Percentiles rank a stretch among this genome's conserved stretches.
phyloP scores from a whole-genome alignment of 2,888 invertebrate species.

The Eremobia ochroleuca region DNA sequence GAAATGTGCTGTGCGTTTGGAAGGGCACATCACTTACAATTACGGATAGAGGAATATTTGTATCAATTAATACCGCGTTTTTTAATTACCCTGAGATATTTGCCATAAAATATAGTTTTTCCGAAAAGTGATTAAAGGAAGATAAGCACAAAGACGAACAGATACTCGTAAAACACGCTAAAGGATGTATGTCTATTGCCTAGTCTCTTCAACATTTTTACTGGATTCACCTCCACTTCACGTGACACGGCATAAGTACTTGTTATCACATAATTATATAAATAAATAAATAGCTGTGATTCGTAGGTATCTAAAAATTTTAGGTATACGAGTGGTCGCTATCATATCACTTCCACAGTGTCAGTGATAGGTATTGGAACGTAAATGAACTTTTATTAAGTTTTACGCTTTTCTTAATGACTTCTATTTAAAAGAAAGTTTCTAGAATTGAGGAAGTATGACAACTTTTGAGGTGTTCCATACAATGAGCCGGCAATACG shows the following conservation, averaged over 20 bases:
- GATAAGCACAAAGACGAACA: background rate
- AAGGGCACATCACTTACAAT: background rate
- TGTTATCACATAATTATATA: background rate
- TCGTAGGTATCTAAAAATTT: background rate
- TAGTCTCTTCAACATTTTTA: background rate
- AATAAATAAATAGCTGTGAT: background rate
- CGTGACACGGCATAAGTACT: background rate
- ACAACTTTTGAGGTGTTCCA: conserved; percentile 39
- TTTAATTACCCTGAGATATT: background rate
- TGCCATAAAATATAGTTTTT: background rate
- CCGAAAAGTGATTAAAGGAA: background rate
- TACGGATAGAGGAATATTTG: background rate
- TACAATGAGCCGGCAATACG: conserved; percentile 28
- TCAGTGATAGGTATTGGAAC: background rate
- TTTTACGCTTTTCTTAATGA: background rate
- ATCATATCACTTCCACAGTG: background rate
- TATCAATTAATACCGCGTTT: conserved; percentile 1
- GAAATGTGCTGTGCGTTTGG: conserved; percentile 1
- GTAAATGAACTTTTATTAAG: background rate
- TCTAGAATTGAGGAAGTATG: background rate
- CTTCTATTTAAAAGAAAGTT: background rate
- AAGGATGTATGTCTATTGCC: background rate
- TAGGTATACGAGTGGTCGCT: background rate
- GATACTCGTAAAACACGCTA: background rate
- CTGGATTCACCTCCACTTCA: background rate